phyloP scores from a whole-genome alignment of 2,888 invertebrate species.

The Polyommatus iphigenia region DNA sequence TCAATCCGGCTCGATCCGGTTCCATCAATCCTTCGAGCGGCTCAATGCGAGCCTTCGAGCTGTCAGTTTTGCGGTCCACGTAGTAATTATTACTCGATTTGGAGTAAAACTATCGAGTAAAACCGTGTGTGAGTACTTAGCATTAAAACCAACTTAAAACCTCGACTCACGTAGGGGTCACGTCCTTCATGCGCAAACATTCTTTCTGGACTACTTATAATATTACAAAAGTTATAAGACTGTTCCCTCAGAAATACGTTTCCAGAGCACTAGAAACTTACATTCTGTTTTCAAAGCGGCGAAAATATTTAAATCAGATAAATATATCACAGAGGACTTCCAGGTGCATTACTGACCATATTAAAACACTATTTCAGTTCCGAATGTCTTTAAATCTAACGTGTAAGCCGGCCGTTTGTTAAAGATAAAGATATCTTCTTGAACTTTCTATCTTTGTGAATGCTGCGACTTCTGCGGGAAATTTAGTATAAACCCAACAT shows the following conservation, averaged over 20 bases:
- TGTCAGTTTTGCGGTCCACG: too few species aligned
- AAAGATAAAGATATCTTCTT: slow-evolving; percentile 30
- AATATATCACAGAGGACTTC: neutral
- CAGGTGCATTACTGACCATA: slow-evolving; percentile 28
- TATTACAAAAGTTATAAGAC: neutral
- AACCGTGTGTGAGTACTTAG: too few species aligned
- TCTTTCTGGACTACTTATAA: neutral
- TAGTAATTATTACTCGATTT: too few species aligned
- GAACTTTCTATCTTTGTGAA: neutral
- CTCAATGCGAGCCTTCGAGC: too few species aligned
- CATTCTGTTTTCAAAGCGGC: neutral
- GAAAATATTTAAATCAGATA: slow-evolving; percentile 26
- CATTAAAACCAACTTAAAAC: too few species aligned
- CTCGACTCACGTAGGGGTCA: too few species aligned
- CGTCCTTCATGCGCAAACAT: too few species aligned
- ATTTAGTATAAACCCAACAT: neutral
- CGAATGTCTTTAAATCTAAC: slow-evolving; percentile 19
- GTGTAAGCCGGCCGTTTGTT: slow-evolving; percentile 45
- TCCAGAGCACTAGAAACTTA: neutral
- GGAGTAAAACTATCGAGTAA: too few species aligned
- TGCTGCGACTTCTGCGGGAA: neutral
- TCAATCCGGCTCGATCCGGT: too few species aligned
- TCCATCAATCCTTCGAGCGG: too few species aligned
- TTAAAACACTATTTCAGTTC: slow-evolving; percentile 29
- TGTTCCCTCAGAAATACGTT: neutral